Percentiles rank a stretch among this genome's conserved stretches.
Evolutionary conservation across 37 sponge, comb jelly and placozoan genomes (phyloP).

Genomic region (Halichondria panicea): DNA sequence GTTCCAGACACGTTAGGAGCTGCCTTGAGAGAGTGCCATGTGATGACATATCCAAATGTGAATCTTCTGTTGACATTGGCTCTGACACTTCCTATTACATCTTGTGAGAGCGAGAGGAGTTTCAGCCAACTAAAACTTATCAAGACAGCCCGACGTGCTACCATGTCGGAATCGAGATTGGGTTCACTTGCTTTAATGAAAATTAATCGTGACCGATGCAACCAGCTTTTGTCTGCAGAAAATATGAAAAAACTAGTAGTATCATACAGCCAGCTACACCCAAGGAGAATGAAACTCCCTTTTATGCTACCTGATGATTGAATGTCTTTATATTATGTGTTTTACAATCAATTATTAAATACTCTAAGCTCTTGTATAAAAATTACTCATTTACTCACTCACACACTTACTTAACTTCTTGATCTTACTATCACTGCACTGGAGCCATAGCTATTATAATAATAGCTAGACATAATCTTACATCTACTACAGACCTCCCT

Average conservation of each 20-base stretch:
- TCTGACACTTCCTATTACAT: no score
- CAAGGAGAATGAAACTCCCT: slow-evolving; percentile 20
- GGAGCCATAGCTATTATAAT: no score
- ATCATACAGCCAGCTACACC: slow-evolving; percentile 11
- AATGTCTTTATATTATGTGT: not conserved
- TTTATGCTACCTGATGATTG: not conserved
- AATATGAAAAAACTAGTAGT: slow-evolving; percentile 3
- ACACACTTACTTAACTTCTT: no score
- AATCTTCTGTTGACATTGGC: not conserved
- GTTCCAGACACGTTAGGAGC: not conserved
- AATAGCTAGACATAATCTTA: no score
- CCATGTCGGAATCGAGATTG: slow-evolving; percentile 19
- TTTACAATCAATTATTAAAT: no score
- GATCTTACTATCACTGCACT: no score
- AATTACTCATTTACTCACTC: no score
- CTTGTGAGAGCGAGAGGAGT: no score
- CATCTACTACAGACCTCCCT: no score
- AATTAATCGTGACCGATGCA: slow-evolving; percentile 14
- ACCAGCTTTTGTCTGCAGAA: slow-evolving; percentile 1
- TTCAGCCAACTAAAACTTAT: slow-evolving; percentile 13
- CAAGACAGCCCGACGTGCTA: slow-evolving; percentile 11
- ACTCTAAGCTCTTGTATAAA: no score
- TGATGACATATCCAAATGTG: slow-evolving; percentile 7
- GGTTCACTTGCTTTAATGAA: slow-evolving; percentile 19
- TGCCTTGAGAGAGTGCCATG: slow-evolving; percentile 11